Evolutionary conservation across 2,113 vertebrate species (phyloP).

Genomic region (Pedionomus torquatus): DNA sequence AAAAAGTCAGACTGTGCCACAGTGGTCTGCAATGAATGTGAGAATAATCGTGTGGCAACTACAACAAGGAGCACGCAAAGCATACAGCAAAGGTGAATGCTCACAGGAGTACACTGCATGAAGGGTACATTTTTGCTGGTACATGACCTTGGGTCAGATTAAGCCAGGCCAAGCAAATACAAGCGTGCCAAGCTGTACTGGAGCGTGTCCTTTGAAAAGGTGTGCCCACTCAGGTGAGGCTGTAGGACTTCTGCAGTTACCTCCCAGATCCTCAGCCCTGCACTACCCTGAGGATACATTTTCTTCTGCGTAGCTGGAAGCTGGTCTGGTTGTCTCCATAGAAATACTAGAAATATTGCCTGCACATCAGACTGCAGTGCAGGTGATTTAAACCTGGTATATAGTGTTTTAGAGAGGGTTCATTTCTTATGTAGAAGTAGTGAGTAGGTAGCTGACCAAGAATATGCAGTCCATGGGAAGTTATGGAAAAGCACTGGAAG

Average conservation of each 20-base stretch:
- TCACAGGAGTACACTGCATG: background rate
- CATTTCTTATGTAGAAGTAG: background rate
- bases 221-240: background rate
- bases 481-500: background rate
- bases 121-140: background rate
- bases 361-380: background rate
- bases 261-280: background rate
- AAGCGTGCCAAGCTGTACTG: background rate
- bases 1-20: background rate
- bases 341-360: background rate
- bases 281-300: fast-evolving
- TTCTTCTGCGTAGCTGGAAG: background rate
- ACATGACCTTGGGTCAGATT: background rate
- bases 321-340: background rate
- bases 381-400: background rate
- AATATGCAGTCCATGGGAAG: background rate
- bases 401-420: background rate
- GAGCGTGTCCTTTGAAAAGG: background rate
- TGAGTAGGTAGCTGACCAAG: background rate
- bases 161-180: background rate
- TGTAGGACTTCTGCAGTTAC: background rate
- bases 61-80: background rate
- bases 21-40: background rate
- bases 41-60: background rate
- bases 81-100: background rate